Evolutionary conservation across 2,888 invertebrate genomes (phyloP), one percentile per base, ranked within the genome.

Genomic region (Drosophila mimetica): DNA sequence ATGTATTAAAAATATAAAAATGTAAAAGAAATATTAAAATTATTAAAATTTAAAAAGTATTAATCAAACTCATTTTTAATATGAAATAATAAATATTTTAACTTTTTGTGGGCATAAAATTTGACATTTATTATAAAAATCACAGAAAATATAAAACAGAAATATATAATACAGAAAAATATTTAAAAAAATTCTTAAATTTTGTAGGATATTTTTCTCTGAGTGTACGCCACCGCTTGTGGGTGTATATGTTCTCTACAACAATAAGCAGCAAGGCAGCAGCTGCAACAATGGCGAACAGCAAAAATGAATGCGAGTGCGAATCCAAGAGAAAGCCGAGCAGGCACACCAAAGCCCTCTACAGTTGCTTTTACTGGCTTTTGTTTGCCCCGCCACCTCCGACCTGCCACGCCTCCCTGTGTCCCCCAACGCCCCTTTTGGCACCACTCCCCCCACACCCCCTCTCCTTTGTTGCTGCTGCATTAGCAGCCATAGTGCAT

Each of bases 331-430:
- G 36, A 44, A 22, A 41, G 53, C 42, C 34, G 14, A n/a, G 41
- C 65, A 28, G 46, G 60, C 50, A 55, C 50, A 41, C 44, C 16
- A 44, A 39, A 46, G 48, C 37, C 22, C 32, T 54, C 60, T 58
- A 72, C 80, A 79, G 77, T 82, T 75, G 82, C 86, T 69, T 79
- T 87, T 74, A 76, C 81, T 75, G 87, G 85, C 87, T 85, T 80
- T 82, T 87, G 77, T 82, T 72, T 60, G 73, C 39, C 42, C 18
- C 54, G 32, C 37, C 28, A 41, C 46, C 41, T 44, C 28, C 44
- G 39, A 42, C 47, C 59, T 51, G 34, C 14, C 34, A 42, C 34
- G 41, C n/a, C 1, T 11, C 20, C 18, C 8, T n/a, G n/a, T n/a
- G n/a, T n/a, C n/a, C n/a, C n/a, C n/a, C n/a, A n/a, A n/a, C n/a